Evolutionary conservation across 2,113 vertebrate genomes (phyloP).

Genomic region (Siniperca knerii): DNA sequence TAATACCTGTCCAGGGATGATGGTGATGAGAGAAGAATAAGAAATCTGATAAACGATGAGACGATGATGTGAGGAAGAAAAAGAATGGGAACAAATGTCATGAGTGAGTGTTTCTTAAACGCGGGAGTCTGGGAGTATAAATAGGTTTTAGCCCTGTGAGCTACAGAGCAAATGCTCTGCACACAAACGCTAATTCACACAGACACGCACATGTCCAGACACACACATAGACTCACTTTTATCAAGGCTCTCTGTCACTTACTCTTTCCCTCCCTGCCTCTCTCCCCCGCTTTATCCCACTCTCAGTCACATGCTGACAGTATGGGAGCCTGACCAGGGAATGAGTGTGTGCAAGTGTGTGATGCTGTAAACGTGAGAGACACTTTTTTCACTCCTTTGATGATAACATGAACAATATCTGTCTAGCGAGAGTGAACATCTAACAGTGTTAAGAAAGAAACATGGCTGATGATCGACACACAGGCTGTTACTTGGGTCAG

Average conservation of each 20-base stretch:
- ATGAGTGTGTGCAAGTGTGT: neutral
- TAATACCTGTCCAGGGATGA: neutral
- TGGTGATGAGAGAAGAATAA: constrained; percentile 20
- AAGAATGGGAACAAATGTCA: constrained; percentile 42
- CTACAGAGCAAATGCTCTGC: constrained; percentile 19
- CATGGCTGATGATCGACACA: neutral
- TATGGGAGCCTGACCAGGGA: constrained; percentile 18
- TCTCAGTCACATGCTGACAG: constrained; percentile 46
- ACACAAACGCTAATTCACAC: constrained; percentile 48
- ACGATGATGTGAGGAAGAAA: constrained; percentile 13
- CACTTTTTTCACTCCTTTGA: neutral
- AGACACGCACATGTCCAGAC: constrained; percentile 63
- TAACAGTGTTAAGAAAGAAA: neutral
- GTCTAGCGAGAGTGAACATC: neutral
- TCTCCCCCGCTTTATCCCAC: constrained; percentile 18
- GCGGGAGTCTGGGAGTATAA: constrained; percentile 50
- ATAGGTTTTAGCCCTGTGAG: constrained; percentile 55
- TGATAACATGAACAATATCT: neutral
- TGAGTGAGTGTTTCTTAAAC: constrained; percentile 40
- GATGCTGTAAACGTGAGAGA: neutral
- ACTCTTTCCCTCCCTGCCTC: constrained; percentile 15
- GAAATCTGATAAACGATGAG: constrained; percentile 8
- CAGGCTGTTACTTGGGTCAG: neutral
- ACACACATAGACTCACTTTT: constrained; percentile 48
- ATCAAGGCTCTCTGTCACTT: constrained; percentile 43